Base-by-base conservation (phyloP, 37 sponge, comb jelly and placozoan species). In the Hormiphora californensis region DNA sequence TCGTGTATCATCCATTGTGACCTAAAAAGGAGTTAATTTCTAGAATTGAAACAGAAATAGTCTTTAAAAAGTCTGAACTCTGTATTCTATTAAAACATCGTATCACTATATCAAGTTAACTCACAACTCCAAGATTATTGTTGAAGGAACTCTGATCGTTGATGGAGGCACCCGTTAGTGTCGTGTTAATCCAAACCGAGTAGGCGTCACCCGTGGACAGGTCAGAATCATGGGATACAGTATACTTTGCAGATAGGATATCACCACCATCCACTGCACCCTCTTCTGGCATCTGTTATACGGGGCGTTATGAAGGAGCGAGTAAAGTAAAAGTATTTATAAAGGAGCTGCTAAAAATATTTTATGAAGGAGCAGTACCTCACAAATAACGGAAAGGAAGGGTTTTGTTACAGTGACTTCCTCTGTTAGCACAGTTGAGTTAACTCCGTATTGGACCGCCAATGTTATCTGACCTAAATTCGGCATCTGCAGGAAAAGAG, bases 361-460 rank as follows among this genome's bases (percentile, higher is more conserved):
- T n/a, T n/a, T n/a, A n/a, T n/a, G n/a, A n/a, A n/a, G n/a, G n/a
- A n/a, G n/a, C n/a, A n/a, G n/a, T n/a, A n/a, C n/a, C n/a, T n/a
- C n/a, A n/a, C n/a, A n/a, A n/a, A n/a, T n/a, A n/a, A n/a, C n/a
- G n/a, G n/a, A n/a, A 12, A 73, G 81, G 3, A 23, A 19, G 44
- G 81, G 81, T 0, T 43, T 19, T 8, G 43, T 73, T 8, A 73
- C 43, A 8, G 27, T 22, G 46, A 73, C 43, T 4, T 33, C 46
- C 22, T 46, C 46, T 21, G 81, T 36, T 1, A 73, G 17, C 46
- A 73, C 43, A 3, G 22, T 46, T 4, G 81, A 43, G 46, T 73
- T 73, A 28, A 73, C 38, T 43, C 81, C 81, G 81, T 73, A 73
- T n/a, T 73, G 40, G 0, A 73, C 44, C 8, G 81, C 81, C 0